Percentiles rank a stretch among this genome's conserved stretches.
Evolutionary conservation across 92 coral and sea anemone species (phyloP).

Genomic region (Palythoa caribaeorum): DNA sequence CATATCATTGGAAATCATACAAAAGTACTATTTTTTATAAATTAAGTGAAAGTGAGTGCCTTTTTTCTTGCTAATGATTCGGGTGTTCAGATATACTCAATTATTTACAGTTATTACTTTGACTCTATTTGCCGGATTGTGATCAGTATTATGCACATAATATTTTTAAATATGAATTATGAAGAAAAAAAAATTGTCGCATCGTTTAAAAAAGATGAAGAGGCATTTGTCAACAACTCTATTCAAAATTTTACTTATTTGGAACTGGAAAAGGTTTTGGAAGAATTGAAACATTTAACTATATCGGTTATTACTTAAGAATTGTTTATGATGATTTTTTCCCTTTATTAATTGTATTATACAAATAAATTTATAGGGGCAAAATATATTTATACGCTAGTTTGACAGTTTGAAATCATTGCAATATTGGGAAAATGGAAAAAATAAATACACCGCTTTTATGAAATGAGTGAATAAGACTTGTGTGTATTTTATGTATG

Average conservation of each 20-base stretch:
- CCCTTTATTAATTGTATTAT: background rate
- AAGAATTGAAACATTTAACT: background rate
- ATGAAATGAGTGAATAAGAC: too few relatives aligned
- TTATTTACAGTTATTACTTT: background rate
- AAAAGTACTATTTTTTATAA: background rate
- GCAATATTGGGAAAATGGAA: background rate
- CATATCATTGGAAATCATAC: background rate
- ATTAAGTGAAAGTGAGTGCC: background rate
- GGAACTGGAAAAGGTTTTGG: too few relatives aligned
- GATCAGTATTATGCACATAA: background rate
- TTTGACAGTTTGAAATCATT: slow-evolving; percentile 30
- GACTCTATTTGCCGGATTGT: background rate
- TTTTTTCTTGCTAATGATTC: background rate
- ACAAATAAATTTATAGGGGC: background rate
- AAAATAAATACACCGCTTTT: too few relatives aligned
- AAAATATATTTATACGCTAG: slow-evolving; percentile 5
- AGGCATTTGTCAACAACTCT: background rate
- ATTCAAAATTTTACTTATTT: background rate
- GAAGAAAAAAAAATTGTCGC: background rate
- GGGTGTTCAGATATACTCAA: slow-evolving; percentile 1
- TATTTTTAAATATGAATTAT: background rate
- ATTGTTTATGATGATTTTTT: background rate
- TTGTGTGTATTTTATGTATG: too few relatives aligned
- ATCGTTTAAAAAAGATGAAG: too few relatives aligned
- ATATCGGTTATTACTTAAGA: background rate